These are phyloP conservation scores for Nymphalis c-album DNA, from an alignment of 2,888 invertebrate species.

Conservation along the genomic window DNA sequence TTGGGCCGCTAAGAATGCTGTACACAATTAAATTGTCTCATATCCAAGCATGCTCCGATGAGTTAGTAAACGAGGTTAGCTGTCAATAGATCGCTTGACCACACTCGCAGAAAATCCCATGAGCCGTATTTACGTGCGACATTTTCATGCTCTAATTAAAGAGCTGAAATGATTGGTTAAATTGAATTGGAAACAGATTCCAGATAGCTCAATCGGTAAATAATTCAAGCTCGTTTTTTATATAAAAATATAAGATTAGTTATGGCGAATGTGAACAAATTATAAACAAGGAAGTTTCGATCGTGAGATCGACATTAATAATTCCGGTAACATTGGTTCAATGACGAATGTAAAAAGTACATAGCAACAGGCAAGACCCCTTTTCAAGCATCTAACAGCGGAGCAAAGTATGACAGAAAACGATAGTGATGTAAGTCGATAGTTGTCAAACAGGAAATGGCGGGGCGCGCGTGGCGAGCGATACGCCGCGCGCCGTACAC, in stretches of 20 bases:
- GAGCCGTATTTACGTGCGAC: conserved; percentile 61
- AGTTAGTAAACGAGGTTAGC: conserved; percentile 48
- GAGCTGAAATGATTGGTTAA: conserved; percentile 66
- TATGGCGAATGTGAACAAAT: conserved; percentile 49
- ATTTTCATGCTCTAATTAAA: conserved; percentile 73
- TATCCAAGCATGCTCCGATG: conserved; percentile 64
- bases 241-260: conserved; percentile 46
- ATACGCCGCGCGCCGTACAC: conserved; percentile 60
- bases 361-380: conserved; percentile 76
- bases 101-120: conserved; percentile 70
- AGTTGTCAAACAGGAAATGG: conserved; percentile 81
- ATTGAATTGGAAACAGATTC: conserved; percentile 64
- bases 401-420: conserved; percentile 75
- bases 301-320: conserved; percentile 69
- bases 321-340: conserved; percentile 66
- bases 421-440: conserved; percentile 80
- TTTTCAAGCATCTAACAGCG: conserved; percentile 74
- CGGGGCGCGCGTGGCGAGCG: conserved; percentile 75
- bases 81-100: conserved; percentile 53
- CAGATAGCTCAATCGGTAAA: conserved; percentile 52
- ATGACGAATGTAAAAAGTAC: conserved; percentile 66
- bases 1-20: conserved; percentile 54
- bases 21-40: conserved; percentile 57
- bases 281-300: conserved; percentile 62
- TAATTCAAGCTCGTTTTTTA: conserved; percentile 52